Evolutionary conservation across 2,797 vertebrate genomes (phyloP), one percentile per base, ranked within the genome.

Genomic region (Anguilla pacifica): DNA sequence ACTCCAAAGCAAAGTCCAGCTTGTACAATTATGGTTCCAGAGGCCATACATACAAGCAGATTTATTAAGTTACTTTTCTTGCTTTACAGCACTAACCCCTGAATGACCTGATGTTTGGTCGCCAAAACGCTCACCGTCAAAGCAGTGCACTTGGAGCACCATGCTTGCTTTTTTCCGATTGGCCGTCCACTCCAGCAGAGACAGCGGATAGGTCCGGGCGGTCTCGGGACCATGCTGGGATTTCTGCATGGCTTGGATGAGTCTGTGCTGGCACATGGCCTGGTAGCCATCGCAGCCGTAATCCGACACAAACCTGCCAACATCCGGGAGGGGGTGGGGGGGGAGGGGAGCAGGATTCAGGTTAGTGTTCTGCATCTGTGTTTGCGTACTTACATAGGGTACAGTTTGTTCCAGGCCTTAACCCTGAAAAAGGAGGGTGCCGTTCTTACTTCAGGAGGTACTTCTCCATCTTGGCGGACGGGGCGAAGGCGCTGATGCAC

Each of bases 131-230:
- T 89, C 94, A 99, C 99, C 98, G 0, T 98, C 98, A 94, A 98
- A 98, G 93, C 98, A 98, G 92, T 97, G 94, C 87, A 99, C 94
- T 0, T 98, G 96, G 61, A 99, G 86, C 0, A 96, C 98, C 97
- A 99, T 98, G 94, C 95, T 97, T 61, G 97, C 98, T 91, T 96
- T 97, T 89, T 96, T 97, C 85, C 97, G 94, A 92, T 97, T 97
- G n/a, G 97, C 97, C 0, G 95, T 97, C 99, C 99, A 99, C 94
- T 99, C 99, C 49, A 99, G 96, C 84, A 98, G 94, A 0, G 97
- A 97, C 0, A 97, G 97, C 0, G 99, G 98, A 92, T 97, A 99
- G 39, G 97, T 96, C 2, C 98, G 96, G 7, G 97, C 95, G 0
- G 95, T 94, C 0, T 97, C 95, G 0, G 93, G 85, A 0, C 96